These are phyloP conservation scores for Arge pagana DNA, from an alignment of 2,888 invertebrate species.

Conservation along the genomic window DNA sequence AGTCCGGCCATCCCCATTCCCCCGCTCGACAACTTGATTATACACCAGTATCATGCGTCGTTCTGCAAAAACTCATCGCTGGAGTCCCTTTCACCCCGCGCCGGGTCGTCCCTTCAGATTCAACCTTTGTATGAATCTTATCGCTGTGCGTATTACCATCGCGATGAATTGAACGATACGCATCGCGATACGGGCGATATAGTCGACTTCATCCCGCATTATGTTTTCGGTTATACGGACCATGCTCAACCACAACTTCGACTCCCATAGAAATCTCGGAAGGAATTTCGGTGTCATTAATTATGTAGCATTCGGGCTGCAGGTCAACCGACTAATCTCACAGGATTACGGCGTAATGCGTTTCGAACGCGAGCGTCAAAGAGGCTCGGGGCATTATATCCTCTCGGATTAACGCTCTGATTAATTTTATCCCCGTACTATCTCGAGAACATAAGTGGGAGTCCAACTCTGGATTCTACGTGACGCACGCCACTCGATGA, in stretches of 20 bases:
- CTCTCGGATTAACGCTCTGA: no score
- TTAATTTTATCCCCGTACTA: no score
- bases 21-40: slow-evolving; percentile 39
- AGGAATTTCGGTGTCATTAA: slow-evolving; percentile 23
- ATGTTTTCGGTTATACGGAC: no score
- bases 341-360: slow-evolving; percentile 25
- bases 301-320: slow-evolving; percentile 31
- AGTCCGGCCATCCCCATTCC: slow-evolving; percentile 25
- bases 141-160: not conserved
- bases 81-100: no score
- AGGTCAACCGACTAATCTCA: slow-evolving; percentile 31
- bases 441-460: no score
- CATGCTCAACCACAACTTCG: no score
- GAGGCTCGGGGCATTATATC: slow-evolving; percentile 30
- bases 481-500: no score
- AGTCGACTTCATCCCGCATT: no score
- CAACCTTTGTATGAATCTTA: slow-evolving; percentile 6
- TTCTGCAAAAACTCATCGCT: slow-evolving; percentile 2
- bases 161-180: not conserved
- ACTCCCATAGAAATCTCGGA: slow-evolving; percentile 9
- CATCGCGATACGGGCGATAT: no score
- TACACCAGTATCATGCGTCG: slow-evolving; percentile 10
- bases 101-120: not conserved
- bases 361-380: slow-evolving; percentile 13
- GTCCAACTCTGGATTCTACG: no score